phyloP scores from a whole-genome alignment of 2,888 invertebrate species.

The Lasioglossum morio region DNA sequence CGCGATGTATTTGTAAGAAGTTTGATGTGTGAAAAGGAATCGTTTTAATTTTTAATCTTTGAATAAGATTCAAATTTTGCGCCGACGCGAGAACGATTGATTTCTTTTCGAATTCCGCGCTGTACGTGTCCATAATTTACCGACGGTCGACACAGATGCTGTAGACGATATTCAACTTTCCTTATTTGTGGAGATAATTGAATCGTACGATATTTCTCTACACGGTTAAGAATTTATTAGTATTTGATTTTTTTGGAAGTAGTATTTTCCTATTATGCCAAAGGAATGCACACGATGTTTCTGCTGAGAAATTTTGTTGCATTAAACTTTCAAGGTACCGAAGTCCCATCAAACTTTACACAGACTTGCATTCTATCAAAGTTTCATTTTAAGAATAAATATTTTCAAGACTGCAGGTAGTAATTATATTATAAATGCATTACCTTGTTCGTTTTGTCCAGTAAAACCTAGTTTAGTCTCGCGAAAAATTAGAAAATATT shows the following conservation, averaged over 20 bases:
- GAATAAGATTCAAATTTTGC: slow-evolving; percentile 7
- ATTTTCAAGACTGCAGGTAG: neutral
- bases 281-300: neutral
- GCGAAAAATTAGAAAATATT: neutral
- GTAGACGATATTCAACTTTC: neutral
- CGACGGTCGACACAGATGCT: neutral
- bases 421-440: neutral
- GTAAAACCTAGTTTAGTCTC: neutral
- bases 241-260: neutral
- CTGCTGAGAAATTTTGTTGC: neutral
- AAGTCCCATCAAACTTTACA: neutral
- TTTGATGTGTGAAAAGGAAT: neutral
- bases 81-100: neutral
- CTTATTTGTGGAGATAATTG: neutral
- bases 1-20: neutral
- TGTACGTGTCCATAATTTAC: neutral
- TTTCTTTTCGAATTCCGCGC: slow-evolving; percentile 12
- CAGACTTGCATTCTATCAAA: neutral
- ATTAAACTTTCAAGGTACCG: neutral
- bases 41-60: neutral
- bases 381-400: neutral
- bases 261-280: neutral
- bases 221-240: neutral
- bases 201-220: neutral
- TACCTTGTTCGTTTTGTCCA: neutral